phyloP scores from a whole-genome alignment of 2,888 invertebrate species.

The Drosophila rellima region DNA sequence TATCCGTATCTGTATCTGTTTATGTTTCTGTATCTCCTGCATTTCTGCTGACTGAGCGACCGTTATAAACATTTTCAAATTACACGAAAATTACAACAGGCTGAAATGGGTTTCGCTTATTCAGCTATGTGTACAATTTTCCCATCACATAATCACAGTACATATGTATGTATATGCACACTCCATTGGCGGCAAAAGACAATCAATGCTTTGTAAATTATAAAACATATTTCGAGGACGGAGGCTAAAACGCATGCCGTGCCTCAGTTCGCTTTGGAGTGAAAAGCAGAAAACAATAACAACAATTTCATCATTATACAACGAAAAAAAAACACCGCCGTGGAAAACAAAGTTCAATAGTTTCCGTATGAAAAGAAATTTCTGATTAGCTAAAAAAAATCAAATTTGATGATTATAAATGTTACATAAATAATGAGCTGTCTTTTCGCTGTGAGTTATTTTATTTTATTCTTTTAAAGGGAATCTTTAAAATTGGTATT shows the following conservation, averaged over 20 bases:
- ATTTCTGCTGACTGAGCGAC: constrained; percentile 8
- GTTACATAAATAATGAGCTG: not conserved
- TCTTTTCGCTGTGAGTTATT: not conserved
- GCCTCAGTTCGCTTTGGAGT: constrained; percentile 8
- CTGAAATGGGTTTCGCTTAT: constrained; percentile 34
- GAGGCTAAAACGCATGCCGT: constrained; percentile 29
- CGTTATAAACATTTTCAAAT: constrained; percentile 52
- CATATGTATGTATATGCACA: constrained; percentile 1
- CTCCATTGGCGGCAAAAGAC: constrained; percentile 35
- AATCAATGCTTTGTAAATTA: constrained; percentile 41
- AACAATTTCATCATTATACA: constrained; percentile 34
- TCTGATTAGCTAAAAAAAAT: not conserved
- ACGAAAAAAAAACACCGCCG: constrained; percentile 2
- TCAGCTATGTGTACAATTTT: constrained; percentile 44
- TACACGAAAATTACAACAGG: constrained; percentile 44
- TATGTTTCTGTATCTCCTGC: constrained; percentile 3
- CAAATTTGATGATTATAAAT: not conserved
- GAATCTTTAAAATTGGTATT: not conserved
- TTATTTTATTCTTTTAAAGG: not conserved
- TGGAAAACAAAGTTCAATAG: constrained; percentile 40
- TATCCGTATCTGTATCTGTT: not conserved
- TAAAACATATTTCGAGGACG: constrained; percentile 46
- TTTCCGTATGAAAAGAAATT: constrained; percentile 37
- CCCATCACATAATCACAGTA: constrained; percentile 40
- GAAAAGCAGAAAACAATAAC: constrained; percentile 14